Evolutionary conservation across 2,797 vertebrate genomes (phyloP).

Genomic region (Bradypus variegatus): DNA sequence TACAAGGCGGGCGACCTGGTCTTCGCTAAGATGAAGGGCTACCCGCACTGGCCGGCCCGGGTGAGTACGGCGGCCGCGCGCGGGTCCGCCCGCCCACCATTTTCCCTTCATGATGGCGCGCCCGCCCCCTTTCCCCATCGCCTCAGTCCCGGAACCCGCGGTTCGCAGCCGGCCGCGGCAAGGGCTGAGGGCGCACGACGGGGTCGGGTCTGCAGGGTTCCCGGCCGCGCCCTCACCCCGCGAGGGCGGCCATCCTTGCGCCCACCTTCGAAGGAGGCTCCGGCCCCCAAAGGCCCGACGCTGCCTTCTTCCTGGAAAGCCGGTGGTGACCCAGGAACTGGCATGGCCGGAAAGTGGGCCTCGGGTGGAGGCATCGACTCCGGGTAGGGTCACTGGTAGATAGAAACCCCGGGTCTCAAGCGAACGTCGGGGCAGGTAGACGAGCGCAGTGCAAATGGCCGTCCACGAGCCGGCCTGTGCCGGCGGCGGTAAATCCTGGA

Average conservation of each 20-base stretch:
- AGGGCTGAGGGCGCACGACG: background rate
- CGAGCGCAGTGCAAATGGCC: background rate
- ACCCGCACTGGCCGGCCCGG: constrained; percentile 95
- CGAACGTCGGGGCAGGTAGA: background rate
- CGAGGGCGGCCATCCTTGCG: constrained; percentile 38
- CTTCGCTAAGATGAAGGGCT: constrained; percentile 95
- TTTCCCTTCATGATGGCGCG: constrained; percentile 56
- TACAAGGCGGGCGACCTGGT: constrained; percentile 94
- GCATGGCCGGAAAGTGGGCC: background rate
- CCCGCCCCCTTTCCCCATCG: constrained; percentile 32
- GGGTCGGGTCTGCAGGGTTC: background rate
- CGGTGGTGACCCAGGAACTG: background rate
- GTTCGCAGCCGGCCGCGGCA: no score
- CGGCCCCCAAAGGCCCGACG: constrained; percentile 33
- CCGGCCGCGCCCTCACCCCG: background rate
- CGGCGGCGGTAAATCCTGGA: background rate
- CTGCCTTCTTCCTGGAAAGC: background rate
- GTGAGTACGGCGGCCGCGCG: constrained; percentile 81
- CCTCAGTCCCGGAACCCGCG: background rate
- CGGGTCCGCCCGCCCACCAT: constrained; percentile 54
- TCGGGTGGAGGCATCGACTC: background rate
- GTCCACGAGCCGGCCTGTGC: background rate
- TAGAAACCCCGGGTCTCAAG: background rate
- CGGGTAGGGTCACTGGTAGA: background rate
- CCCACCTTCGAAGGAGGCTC: constrained; percentile 45